Percentiles rank a stretch among this genome's conserved stretches.
phyloP scores from a whole-genome alignment of 2,113 vertebrate species.

The Rhynchopsitta pachyrhyncha region DNA sequence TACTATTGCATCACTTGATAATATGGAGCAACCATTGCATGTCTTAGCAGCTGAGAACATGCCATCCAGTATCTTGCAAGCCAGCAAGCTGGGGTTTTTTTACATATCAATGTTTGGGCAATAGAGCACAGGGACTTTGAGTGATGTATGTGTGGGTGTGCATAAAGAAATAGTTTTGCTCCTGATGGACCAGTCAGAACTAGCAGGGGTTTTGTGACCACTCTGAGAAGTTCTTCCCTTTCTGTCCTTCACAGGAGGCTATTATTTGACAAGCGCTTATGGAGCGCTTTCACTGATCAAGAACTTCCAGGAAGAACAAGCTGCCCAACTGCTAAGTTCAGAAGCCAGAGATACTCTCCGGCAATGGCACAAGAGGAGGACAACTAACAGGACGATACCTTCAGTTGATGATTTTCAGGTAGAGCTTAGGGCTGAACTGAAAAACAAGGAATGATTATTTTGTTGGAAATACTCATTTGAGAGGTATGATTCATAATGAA shows the following conservation, averaged over 20 bases:
- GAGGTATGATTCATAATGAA: not conserved
- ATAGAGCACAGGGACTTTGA: not conserved
- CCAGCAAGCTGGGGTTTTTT: not conserved
- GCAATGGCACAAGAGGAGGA: constrained; percentile 94
- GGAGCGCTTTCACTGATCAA: constrained; percentile 94
- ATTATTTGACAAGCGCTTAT: constrained; percentile 94
- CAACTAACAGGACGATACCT: constrained; percentile 83
- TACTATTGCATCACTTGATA: accelerated
- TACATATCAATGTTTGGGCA: not conserved
- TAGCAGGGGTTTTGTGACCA: not conserved
- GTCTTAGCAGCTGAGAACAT: not conserved
- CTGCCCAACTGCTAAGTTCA: constrained; percentile 88
- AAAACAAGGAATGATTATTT: not conserved
- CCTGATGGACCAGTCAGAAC: not conserved
- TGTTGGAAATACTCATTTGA: not conserved
- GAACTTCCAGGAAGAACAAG: constrained; percentile 97
- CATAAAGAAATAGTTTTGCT: not conserved
- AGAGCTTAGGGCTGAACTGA: not conserved
- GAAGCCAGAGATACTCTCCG: constrained; percentile 91
- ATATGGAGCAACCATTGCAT: not conserved
- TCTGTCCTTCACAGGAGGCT: constrained; percentile 82
- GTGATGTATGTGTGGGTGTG: accelerated
- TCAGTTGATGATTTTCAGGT: constrained; percentile 97
- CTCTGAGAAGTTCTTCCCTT: not conserved
- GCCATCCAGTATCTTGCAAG: not conserved